Conservation (phyloP, 2,113 vertebrate genomes). For the Elachura formosa region DNA sequence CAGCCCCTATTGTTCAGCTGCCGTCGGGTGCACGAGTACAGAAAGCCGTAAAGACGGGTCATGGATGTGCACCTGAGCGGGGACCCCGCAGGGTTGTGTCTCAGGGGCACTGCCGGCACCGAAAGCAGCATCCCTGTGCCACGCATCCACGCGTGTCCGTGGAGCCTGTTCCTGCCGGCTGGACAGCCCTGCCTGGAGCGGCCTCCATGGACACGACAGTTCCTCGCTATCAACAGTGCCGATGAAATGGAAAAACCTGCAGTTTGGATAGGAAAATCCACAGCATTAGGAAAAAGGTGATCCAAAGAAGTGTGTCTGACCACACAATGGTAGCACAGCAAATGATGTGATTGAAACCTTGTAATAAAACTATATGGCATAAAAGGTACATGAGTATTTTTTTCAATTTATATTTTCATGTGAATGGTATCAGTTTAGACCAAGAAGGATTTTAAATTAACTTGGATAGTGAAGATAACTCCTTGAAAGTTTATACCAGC, state of each 20-base stretch:
- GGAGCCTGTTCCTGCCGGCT: too few species aligned
- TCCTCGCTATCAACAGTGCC: accelerated
- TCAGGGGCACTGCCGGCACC: not conserved
- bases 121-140: not conserved
- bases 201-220: accelerated
- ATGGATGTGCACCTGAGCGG: accelerated
- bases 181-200: not conserved
- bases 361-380: not conserved
- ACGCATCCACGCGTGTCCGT: not conserved
- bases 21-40: not conserved
- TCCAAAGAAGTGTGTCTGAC: not conserved
- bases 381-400: not conserved
- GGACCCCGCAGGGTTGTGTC: accelerated
- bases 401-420: not conserved
- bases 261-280: not conserved
- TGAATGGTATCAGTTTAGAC: not conserved
- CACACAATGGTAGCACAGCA: not conserved
- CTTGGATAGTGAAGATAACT: not conserved
- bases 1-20: not conserved
- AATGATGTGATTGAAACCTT: not conserved
- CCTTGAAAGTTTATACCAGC: not conserved
- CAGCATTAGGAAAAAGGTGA: not conserved
- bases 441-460: not conserved
- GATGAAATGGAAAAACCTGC: not conserved
- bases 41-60: not conserved